These are phyloP conservation scores for Aurelia aurita DNA, from an alignment of 30 jellyfish, hydroid and myxozoan genomes.

Conservation along the genomic window DNA sequence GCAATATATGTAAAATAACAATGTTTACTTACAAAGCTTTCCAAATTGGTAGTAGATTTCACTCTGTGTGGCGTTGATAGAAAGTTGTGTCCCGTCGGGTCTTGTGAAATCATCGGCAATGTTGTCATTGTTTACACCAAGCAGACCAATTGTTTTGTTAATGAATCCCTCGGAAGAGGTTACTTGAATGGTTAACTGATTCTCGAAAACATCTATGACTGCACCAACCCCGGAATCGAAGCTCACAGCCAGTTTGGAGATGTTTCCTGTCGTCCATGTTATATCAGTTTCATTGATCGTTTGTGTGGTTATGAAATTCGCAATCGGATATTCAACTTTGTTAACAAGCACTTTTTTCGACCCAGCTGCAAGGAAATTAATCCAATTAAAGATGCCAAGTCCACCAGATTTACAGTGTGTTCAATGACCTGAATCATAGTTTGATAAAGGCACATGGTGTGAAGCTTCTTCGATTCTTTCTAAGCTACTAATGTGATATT, in stretches of 20 bases:
- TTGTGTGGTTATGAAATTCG: slow-evolving; percentile 42
- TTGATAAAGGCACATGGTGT: no score
- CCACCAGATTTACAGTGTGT: no score
- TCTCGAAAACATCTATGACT: slow-evolving; percentile 26
- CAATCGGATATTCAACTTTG: slow-evolving; percentile 20
- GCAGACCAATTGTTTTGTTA: slow-evolving; percentile 58
- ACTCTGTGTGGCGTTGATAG: slow-evolving; percentile 72
- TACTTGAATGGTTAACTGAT: slow-evolving; percentile 44
- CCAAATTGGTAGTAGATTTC: slow-evolving; percentile 72
- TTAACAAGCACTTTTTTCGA: slow-evolving; percentile 32
- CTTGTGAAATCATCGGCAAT: slow-evolving; percentile 64
- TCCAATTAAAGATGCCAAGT: no score
- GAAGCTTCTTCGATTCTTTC: no score
- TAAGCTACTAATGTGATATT: no score
- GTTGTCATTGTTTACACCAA: slow-evolving; percentile 64
- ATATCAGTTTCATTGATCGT: slow-evolving; percentile 61
- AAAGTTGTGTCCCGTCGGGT: slow-evolving; percentile 58
- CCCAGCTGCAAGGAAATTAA: slow-evolving; percentile 33
- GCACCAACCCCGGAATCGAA: slow-evolving; percentile 58
- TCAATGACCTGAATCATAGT: no score
- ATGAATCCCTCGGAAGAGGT: background rate
- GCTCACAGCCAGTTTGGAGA: slow-evolving; percentile 32
- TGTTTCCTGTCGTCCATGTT: slow-evolving; percentile 24
- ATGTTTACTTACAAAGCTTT: slow-evolving; percentile 48
- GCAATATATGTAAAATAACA: no score